Base-by-base conservation (phyloP, 2,113 vertebrate genomes). In the Halichoeres trimaculatus region DNA sequence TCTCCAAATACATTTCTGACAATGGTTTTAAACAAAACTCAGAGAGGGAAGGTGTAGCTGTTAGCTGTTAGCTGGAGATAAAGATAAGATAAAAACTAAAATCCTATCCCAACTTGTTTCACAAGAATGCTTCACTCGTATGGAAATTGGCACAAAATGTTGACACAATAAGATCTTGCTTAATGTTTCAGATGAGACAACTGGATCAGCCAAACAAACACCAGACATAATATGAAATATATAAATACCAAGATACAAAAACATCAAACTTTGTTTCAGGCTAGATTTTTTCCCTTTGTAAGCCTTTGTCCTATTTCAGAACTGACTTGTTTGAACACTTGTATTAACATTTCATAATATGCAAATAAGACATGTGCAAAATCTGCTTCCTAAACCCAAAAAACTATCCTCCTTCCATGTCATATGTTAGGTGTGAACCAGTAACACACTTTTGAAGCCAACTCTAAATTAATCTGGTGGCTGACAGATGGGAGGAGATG, bases 401-500 rank as follows among this genome's bases (percentile, higher is more conserved):
- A 70, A 62, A 45, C 4, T 9, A 59, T 22, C 52, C 47, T 40
- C 34, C 9, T 17, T 56, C 13, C 54, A 12, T 67, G 70, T 80
- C 67, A 70, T 86, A 66, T 73, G 73, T 11, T 69, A 22, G 38
- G 36, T 54, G 50, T 50, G 30, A n/a, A 48, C 38, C 83, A 73
- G 64, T 50, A 19, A n/a, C 24, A 38, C 53, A 48, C 60, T 65
- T 1, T 41, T 36, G 40, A 65, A 67, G 61, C 55, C 51, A 36
- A 22, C 58, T 40, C 51, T 56, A 71, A 50, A 78, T 74, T 38
- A 65, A 70, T 83, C 56, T 81, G 68, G 17, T 20, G 43, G 30
- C 59, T 58, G 77, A 85, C 89, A 84, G 87, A 84, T 89, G 79
- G 78, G 35, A 69, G 22, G 62, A 48, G 70, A 83, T 47, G 70